Base-by-base conservation (phyloP, 2,113 vertebrate genomes). In the Hippocampus mohnikei region DNA sequence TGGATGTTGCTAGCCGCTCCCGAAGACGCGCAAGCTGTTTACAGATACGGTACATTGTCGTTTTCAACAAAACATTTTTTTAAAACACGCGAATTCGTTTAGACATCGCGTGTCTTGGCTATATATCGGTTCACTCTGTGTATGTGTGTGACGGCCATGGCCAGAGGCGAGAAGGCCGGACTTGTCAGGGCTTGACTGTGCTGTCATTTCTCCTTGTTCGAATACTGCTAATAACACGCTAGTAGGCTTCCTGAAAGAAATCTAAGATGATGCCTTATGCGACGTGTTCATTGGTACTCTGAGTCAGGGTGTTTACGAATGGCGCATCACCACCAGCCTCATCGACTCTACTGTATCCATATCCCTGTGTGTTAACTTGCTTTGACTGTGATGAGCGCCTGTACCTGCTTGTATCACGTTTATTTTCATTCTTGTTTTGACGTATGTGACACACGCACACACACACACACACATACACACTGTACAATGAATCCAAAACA, bases 1-100 rank as follows among this genome's bases (percentile, higher is more conserved):
- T 84, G 83, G 82, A 87, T 88, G 84, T 86, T 46, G 88, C 88
- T 89, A 89, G 74, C 86, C 81, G 75, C 48, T 82, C 67, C 73
- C n/a, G 53, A 62, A 67, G 55, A 68, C 70, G 25, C 42, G 41
- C 37, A 15, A 70, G 48, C 66, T 70, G 55, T 62, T 67, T 77
- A 58, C 11, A 64, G 37, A 8, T 33, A 15, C 58, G 27, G 12
- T 5, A 25, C 15, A 5, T 37, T 68, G 9, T 70, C 33, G 5
- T 10, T 29, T 29, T 20, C 8, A 48, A 15, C 2, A 15, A 21
- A 18, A 0, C 44, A 52, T 27, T 29, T 1, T 48, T 37, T 10
- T 16, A 25, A 44, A n/a, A 6, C 7, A 58, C 8, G 20, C 9
- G 63, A n/a, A 27, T 65, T 33, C 21, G 67, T 21, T 1, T 23